Evolutionary conservation across 2,797 vertebrate genomes (phyloP), one percentile per base, ranked within the genome.

Genomic region (Pelobates cultripes): DNA sequence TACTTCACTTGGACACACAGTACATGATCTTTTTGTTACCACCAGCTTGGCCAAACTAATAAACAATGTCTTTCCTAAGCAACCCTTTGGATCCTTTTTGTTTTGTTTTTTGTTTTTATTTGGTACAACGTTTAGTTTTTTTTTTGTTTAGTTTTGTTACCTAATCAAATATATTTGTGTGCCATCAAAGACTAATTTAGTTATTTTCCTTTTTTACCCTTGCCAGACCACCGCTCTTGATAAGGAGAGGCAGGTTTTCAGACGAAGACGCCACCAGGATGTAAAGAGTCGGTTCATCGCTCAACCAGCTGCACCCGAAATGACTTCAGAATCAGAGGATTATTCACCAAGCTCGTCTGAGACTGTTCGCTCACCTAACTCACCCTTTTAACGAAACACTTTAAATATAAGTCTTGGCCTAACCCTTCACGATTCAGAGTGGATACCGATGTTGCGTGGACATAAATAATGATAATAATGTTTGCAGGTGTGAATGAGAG

Each of bases 221-320:
- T 91, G 92, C 87, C 95, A 98, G 97, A 98, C 95, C 96, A 98
- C 97, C 94, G 91, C 98, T 96, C 95, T 97, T 96, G 97, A 99
- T 97, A 98, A 99, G 93, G 96, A 98, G 96, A 97, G 97, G 96
- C 97, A 97, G 96, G 93, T 98, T 97, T 96, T 99, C 96, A 85
- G 95, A 96, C 92, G 96, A 97, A 95, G 97, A 97, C 91, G 96
- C 95, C 88, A 98, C 95, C 94, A 94, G 94, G 95, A 98, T 97
- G 96, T 97, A 91, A 98, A 90, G 88, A 89, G 88, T 80, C 51
- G 88, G 67, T 90, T 85, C 71, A 90, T 91, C 83, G 74, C 91
- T 43, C 95, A 94, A 73, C 95, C 94, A 77, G 91, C 96, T 86
- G 93, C 94, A 0, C 89, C 93, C 12, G 97, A 96, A 86, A 91